A percentile compares a stretch with the other conserved stretches of the same genome.
Evolutionary conservation across 2,113 vertebrate species (phyloP).

Genomic region (Protobothrops mucrosquamatus): DNA sequence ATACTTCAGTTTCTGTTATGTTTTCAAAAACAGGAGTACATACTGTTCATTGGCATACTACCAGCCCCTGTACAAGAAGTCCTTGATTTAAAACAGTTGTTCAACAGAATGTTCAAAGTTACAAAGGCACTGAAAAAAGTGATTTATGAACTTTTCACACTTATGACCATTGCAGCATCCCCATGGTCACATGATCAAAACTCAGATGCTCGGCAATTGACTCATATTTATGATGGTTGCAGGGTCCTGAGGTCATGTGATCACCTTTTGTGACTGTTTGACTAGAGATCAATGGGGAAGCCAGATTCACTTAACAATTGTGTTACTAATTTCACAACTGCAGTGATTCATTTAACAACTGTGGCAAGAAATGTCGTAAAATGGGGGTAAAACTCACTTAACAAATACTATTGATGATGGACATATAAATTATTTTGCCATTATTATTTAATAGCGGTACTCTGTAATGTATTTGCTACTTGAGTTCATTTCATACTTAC

Average conservation of each 20-base stretch:
- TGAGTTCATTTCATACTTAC: constrained; percentile 71
- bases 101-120: background rate
- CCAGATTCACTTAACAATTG: background rate
- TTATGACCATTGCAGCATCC: background rate
- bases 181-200: background rate
- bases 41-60: background rate
- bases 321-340: background rate
- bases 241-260: background rate
- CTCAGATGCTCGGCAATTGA: background rate
- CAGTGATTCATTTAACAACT: background rate
- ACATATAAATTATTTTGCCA: background rate
- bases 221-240: background rate
- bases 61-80: background rate
- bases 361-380: background rate
- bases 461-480: background rate
- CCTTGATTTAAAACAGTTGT: background rate
- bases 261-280: background rate
- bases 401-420: background rate
- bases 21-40: background rate
- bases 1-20: background rate
- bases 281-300: background rate
- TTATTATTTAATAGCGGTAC: background rate
- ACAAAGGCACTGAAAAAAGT: background rate
- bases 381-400: background rate
- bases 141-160: background rate